Evolutionary conservation across 1,140 invertebrate species (phyloP).

Genomic region (Drosophila watanabei): DNA sequence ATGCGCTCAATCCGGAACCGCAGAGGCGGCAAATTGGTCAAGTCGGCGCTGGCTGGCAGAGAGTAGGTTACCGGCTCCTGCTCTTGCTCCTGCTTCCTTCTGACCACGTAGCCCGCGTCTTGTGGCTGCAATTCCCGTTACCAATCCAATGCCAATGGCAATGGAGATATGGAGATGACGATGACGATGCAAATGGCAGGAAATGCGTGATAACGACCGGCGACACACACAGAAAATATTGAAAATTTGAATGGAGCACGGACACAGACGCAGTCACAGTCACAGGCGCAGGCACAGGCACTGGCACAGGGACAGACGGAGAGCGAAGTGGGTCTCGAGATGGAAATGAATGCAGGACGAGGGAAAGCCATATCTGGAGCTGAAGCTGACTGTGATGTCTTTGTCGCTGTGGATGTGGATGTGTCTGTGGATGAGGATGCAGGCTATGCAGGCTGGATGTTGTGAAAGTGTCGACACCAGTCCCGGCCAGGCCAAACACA

Average conservation of each 20-base stretch:
- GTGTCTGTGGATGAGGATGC: background rate
- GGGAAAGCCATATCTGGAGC: constrained; percentile 23
- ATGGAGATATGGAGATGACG: constrained; percentile 26
- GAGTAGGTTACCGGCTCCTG: constrained; percentile 5
- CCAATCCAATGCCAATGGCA: constrained; percentile 39
- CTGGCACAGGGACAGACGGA: background rate
- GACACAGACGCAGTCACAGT: background rate
- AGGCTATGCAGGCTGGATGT: constrained; percentile 46
- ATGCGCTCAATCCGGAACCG: constrained; percentile 67
- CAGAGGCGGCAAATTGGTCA: constrained; percentile 78
- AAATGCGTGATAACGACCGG: constrained; percentile 81
- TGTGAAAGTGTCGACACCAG: constrained; percentile 80
- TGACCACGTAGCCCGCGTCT: constrained; percentile 41
- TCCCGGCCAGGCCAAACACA: constrained; percentile 73
- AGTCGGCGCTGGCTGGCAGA: constrained; percentile 47
- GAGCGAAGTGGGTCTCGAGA: constrained; percentile 25
- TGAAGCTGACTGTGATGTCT: constrained; percentile 44
- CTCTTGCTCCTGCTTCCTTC: background rate
- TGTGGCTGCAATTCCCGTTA: constrained; percentile 32
- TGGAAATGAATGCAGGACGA: constrained; percentile 44
- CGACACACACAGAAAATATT: constrained; percentile 67
- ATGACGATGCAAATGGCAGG: constrained; percentile 75
- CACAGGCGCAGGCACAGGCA: background rate
- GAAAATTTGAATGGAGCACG: constrained; percentile 70
- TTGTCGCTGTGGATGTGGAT: constrained; percentile 20